Conservation (phyloP, 1,140 invertebrate genomes). For the Drosophila ogumai region DNA sequence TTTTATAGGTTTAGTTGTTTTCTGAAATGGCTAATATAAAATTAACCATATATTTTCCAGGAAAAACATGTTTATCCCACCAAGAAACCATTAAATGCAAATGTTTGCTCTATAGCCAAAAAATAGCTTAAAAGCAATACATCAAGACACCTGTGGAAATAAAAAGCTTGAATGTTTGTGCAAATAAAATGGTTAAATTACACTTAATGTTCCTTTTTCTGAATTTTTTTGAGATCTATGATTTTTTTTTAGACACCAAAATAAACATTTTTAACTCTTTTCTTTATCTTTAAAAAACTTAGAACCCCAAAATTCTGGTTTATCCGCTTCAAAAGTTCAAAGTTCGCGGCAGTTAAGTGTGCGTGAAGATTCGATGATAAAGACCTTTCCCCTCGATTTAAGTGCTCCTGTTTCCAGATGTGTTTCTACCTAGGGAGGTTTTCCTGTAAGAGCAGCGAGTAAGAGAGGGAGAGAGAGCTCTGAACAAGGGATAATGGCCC, state of each 20-base stretch:
- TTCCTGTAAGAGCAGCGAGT: slow-evolving; percentile 10
- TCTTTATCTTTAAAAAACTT: neutral
- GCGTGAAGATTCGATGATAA: slow-evolving; percentile 24
- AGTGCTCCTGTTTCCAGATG: neutral
- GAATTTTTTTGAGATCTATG: neutral
- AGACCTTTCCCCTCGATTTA: slow-evolving; percentile 14
- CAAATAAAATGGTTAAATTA: slow-evolving; percentile 4
- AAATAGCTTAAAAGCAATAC: neutral
- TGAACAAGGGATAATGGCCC: slow-evolving; percentile 3
- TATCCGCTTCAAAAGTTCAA: slow-evolving; percentile 5
- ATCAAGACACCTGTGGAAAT: neutral
- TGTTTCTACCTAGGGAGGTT: slow-evolving; percentile 19
- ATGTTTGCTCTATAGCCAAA: neutral
- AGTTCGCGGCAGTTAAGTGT: slow-evolving; percentile 19
- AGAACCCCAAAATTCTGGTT: neutral
- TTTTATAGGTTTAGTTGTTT: neutral
- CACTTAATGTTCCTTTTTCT: neutral
- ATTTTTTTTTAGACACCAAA: neutral
- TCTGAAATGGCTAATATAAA: neutral
- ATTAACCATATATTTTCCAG: neutral
- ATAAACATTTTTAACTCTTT: neutral
- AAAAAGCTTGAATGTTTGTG: neutral
- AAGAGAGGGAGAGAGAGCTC: neutral
- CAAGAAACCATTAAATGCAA: neutral
- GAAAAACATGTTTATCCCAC: slow-evolving; percentile 6